Evolutionary conservation across 2,113 vertebrate species (phyloP), one percentile per base, ranked within the genome.

Genomic region (Corvus moneduloides): DNA sequence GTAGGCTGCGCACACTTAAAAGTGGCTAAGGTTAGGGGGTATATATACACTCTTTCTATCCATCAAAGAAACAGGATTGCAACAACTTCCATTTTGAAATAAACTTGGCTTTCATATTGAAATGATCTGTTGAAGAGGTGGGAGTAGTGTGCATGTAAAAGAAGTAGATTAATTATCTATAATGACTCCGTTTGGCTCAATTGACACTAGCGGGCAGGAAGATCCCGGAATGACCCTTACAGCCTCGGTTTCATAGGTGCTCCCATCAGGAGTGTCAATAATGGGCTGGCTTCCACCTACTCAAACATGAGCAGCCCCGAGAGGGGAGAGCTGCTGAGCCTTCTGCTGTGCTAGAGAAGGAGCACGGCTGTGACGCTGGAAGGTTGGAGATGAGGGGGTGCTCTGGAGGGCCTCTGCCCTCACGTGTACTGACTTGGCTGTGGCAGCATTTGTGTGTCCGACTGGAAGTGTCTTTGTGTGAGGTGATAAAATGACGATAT

Each of bases 191-290:
- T 77, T 73, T 69, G 27, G 12, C 41, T 87, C 41, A 56, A 1
- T 2, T 84, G 44, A 6, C 21, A 16, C 46, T 23, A 69, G 35
- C 2, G 0, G 35, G 22, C 73, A 77, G 33, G 68, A 69, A 44
- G 59, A 80, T 46, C 24, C 48, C 41, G 48, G 13, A 27, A 61
- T 68, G 33, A 49, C 52, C 37, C 16, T 48, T 23, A 5, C 7
- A 71, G n/a, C 18, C 24, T 44, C 1, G 0, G 6, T 61, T 77
- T 59, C 2, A 1, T 66, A 6, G 35, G 8, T 33, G 49, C 20
- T 77, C 14, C 64, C 27, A 13, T 28, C 30, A 22, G 68, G 28
- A 63, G 5, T 10, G 13, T 59, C 41, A 41, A 1, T 21, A 35
- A 17, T 14, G 33, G 58, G 4, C 41, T 52, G 33, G 6, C 41